These are phyloP conservation scores for Hyperoplus immaculatus DNA, from an alignment of 2,797 vertebrate species.

Conservation along the genomic window DNA sequence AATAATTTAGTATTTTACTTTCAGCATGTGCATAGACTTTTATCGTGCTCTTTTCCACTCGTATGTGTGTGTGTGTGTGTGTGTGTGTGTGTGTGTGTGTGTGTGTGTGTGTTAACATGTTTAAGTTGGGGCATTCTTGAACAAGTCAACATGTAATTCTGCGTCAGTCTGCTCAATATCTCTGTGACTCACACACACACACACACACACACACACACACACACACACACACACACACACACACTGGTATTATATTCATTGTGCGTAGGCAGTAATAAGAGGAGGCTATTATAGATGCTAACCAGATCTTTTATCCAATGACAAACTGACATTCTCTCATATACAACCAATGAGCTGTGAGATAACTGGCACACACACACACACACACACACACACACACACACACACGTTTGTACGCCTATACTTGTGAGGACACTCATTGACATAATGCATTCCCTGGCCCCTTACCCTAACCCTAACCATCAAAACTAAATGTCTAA, in stretches of 20 bases:
- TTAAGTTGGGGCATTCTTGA: neutral
- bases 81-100: neutral
- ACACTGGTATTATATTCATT: slow-evolving; percentile 86
- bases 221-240: slow-evolving; percentile 2
- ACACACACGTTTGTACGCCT: neutral
- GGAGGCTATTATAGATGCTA: slow-evolving; percentile 95
- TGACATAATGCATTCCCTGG: too few species aligned
- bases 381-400: slow-evolving; percentile 16
- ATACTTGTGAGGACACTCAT: too few species aligned
- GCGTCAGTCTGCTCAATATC: too few species aligned
- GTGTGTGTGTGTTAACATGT: neutral
- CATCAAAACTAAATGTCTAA: too few species aligned
- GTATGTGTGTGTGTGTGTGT: neutral
- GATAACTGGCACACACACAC: slow-evolving; percentile 44
- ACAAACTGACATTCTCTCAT: slow-evolving; percentile 84
- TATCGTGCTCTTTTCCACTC: too few species aligned
- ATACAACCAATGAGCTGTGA: slow-evolving; percentile 92
- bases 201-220: slow-evolving; percentile 10
- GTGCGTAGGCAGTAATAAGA: slow-evolving; percentile 92
- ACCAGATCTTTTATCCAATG: slow-evolving; percentile 90
- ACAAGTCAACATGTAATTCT: slow-evolving; percentile 16
- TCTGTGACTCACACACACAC: neutral
- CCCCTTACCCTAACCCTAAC: too few species aligned
- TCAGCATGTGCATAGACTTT: neutral
- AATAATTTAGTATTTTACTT: too few species aligned